Evolutionary conservation across 2,797 vertebrate genomes (phyloP), one percentile per base, ranked within the genome.

Genomic region (Oophaga sylvatica): DNA sequence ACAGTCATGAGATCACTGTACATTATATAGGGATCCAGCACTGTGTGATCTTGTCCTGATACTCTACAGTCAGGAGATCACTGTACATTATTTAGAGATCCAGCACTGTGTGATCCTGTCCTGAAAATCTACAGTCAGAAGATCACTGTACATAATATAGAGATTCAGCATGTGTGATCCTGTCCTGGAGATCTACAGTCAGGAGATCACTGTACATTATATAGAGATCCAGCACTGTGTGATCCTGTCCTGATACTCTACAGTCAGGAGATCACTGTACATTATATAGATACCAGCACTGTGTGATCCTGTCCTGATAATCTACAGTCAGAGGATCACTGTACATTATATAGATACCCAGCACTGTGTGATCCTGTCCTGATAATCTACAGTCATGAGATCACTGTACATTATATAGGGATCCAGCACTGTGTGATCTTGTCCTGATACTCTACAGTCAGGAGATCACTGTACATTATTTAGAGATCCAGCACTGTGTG

Each of bases 121-220:
- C n/a, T n/a, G n/a, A n/a, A n/a, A n/a, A n/a, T n/a, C n/a, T n/a
- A n/a, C n/a, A n/a, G n/a, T n/a, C n/a, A n/a, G n/a, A n/a, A n/a
- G n/a, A n/a, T n/a, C 12, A 22, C 60, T 79, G 57, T 79, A 85
- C 48, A 35, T 75, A 20, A 85, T 67, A n/a, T n/a, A 86, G 48
- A 53, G 48, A 53, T 53, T 7, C 48, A 53, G 6, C 48, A 53
- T 62, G 83, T 41, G 9, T 41, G 48, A 53, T 53, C 3, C 6
- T 53, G 48, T 53, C 48, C 48, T 53, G 3, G 59, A 20, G 3
- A 12, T n/a, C 70, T 68, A 31, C 67, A 68, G 26, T 68, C 67
- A 68, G 65, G 65, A 67, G 67, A 68, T 68, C 67, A n/a, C 48
- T 77, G 22, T 13, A 77, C 13, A 77, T 31, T 57, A 77, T 77